Evolutionary conservation across 1,140 invertebrate genomes (phyloP).

Genomic region (Orussus abietinus): DNA sequence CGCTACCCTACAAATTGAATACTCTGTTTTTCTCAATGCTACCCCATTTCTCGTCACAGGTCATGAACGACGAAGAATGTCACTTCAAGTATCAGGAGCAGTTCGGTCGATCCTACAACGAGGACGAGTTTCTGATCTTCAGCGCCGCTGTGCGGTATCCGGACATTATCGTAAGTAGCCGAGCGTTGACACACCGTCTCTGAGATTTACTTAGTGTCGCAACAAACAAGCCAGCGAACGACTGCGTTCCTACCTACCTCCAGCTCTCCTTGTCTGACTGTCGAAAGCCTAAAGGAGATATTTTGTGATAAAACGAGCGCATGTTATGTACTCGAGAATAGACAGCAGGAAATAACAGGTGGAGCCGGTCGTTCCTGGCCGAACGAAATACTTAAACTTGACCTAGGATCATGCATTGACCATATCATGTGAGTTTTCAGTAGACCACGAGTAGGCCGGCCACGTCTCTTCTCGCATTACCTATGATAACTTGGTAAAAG

Average conservation of each 20-base stretch:
- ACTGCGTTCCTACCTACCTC: too few species aligned
- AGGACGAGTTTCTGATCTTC: conserved; percentile 76
- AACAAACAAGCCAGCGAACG: too few species aligned
- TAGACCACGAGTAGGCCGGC: conserved; percentile 50
- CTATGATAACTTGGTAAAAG: conserved; percentile 46
- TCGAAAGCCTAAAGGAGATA: too few species aligned
- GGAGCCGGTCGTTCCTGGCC: too few species aligned
- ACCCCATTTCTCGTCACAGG: conserved; percentile 46
- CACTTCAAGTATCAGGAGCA: conserved; percentile 70
- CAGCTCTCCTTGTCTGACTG: too few species aligned
- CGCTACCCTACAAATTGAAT: not conserved
- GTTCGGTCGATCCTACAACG: conserved; percentile 73
- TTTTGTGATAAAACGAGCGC: too few species aligned
- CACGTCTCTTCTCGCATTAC: conserved; percentile 41
- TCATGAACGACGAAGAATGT: conserved; percentile 64
- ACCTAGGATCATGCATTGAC: conserved; percentile 46
- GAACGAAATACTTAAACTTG: too few species aligned
- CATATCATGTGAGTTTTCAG: conserved; percentile 52
- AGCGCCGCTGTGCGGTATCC: conserved; percentile 73
- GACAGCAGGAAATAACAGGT: too few species aligned
- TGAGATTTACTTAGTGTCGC: too few species aligned
- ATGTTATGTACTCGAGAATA: too few species aligned
- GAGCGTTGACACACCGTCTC: too few species aligned
- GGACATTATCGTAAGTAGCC: conserved; percentile 65
- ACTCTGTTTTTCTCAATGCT: conserved; percentile 6